Evolutionary conservation across 2,888 invertebrate species (phyloP).

Genomic region (Junonia oenone): DNA sequence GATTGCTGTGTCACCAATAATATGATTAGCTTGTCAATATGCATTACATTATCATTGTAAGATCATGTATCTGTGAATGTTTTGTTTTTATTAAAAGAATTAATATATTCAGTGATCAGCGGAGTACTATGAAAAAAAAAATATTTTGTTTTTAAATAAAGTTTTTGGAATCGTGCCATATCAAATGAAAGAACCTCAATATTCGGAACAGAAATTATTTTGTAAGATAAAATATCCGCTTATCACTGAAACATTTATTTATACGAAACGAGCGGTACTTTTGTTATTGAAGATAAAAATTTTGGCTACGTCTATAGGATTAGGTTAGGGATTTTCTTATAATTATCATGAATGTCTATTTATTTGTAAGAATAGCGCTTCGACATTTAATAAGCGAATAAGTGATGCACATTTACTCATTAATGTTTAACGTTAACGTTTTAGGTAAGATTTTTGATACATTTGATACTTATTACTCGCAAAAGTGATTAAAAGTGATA

Average conservation of each 20-base stretch:
- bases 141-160: conserved; percentile 29
- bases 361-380: conserved; percentile 71
- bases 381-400: conserved; percentile 59
- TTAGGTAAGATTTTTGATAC: conserved; percentile 73
- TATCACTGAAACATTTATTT: conserved; percentile 50
- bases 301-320: conserved; percentile 53
- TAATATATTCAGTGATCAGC: conserved; percentile 52
- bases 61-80: conserved; percentile 44
- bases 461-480: conserved; percentile 78
- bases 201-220: conserved; percentile 30
- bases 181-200: conserved; percentile 37
- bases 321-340: conserved; percentile 65
- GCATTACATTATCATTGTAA: conserved; percentile 52
- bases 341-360: conserved; percentile 71
- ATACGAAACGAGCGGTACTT: conserved; percentile 27
- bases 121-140: conserved; percentile 34
- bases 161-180: conserved; percentile 42
- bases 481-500: conserved; percentile 77
- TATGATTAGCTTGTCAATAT: conserved; percentile 65
- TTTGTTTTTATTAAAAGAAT: conserved; percentile 40
- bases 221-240: conserved; percentile 40
- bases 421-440: conserved; percentile 64
- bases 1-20: conserved; percentile 79
- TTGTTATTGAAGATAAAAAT: conserved; percentile 34
- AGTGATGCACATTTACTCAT: conserved; percentile 68